phyloP scores from a whole-genome alignment of 2,888 invertebrate genomes.

The Cantharis flavilabris region DNA sequence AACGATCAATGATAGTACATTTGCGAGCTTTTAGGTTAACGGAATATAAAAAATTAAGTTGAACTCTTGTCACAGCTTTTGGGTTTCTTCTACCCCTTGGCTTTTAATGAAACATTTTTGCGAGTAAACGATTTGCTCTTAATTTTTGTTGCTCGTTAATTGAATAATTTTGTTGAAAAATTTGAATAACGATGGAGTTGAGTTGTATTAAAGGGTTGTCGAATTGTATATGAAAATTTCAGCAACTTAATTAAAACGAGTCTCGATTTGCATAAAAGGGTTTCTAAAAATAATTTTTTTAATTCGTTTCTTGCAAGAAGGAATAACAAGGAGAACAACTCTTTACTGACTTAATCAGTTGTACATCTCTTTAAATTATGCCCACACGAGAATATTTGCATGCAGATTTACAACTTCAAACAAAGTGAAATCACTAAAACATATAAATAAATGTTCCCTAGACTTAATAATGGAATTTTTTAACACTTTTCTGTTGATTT shows the following conservation, averaged over 20 bases:
- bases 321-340: constrained; percentile 35
- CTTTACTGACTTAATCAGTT: constrained; percentile 36
- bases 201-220: not conserved
- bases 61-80: constrained; percentile 19
- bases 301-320: constrained; percentile 23
- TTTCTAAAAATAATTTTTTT: constrained; percentile 9
- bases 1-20: constrained; percentile 31
- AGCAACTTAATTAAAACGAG: not conserved
- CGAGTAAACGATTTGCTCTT: not conserved
- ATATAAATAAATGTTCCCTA: constrained; percentile 42
- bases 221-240: not conserved
- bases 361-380: constrained; percentile 36
- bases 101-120: constrained; percentile 12
- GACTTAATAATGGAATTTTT: constrained; percentile 36
- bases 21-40: constrained; percentile 29
- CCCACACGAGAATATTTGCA: constrained; percentile 42
- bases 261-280: not conserved
- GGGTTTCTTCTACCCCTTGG: constrained; percentile 10
- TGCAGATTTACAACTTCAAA: constrained; percentile 42
- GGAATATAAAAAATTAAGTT: constrained; percentile 22
- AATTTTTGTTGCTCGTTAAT: not conserved
- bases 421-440: constrained; percentile 38
- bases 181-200: not conserved
- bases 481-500: constrained; percentile 17
- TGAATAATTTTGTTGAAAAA: not conserved